These are phyloP conservation scores for Nerophis ophidion DNA, from an alignment of 2,113 vertebrate species.

Conservation along the genomic window DNA sequence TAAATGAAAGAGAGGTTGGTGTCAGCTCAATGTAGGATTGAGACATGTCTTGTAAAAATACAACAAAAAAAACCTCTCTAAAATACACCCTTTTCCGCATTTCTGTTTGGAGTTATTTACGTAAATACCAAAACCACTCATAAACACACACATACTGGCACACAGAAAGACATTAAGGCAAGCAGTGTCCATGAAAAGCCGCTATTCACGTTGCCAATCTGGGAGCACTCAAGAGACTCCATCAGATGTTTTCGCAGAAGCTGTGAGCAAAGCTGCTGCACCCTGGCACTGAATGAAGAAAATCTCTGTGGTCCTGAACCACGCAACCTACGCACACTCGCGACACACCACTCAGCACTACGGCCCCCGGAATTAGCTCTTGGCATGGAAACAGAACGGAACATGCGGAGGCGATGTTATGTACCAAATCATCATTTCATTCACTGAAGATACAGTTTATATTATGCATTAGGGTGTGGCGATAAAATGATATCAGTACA, in stretches of 20 bases:
- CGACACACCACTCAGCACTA: conserved; percentile 28
- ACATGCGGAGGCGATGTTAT: not conserved
- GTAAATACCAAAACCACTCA: conserved; percentile 35
- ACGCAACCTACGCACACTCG: conserved; percentile 28
- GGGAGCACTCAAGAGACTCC: conserved; percentile 59
- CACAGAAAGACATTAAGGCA: conserved; percentile 49
- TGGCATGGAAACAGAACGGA: conserved; percentile 18
- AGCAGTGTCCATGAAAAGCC: conserved; percentile 56
- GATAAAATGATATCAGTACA: no score
- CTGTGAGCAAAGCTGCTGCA: conserved; percentile 36
- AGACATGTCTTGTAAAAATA: conserved; percentile 33
- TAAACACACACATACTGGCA: conserved; percentile 8
- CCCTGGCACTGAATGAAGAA: conserved; percentile 52
- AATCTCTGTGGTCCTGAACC: conserved; percentile 49
- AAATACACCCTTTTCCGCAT: conserved; percentile 46
- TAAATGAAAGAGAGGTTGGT: conserved; percentile 46
- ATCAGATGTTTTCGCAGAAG: conserved; percentile 66
- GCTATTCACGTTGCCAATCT: conserved; percentile 64
- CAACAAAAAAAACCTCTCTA: conserved; percentile 24
- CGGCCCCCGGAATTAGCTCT: conserved; percentile 23
- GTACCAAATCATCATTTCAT: no score
- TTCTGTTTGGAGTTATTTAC: conserved; percentile 48
- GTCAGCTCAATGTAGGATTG: conserved; percentile 30
- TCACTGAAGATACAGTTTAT: no score
- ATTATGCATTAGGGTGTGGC: no score